Base-by-base conservation (phyloP, 2,888 invertebrate genomes). In the Melikaiella ostensackeni region DNA sequence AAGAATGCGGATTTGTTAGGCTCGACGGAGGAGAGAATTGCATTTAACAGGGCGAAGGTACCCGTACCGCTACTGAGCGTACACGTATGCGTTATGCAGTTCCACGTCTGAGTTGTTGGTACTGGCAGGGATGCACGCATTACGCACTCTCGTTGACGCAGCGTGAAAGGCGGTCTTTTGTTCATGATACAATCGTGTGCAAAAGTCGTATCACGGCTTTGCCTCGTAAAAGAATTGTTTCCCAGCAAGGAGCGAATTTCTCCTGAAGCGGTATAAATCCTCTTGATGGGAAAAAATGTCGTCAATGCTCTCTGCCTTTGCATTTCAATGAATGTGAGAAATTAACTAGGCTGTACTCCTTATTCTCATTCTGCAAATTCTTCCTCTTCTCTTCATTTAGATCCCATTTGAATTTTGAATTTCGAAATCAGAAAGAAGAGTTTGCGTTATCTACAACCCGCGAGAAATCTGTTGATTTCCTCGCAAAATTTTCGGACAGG, bases 61-160 rank as follows among this genome's bases (percentile, higher is more conserved):
- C 19, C n/a, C 16, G 42, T 42, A 35, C 38, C 59, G 66, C 33
- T 57, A 57, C 57, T 66, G 57, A 70, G 33, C 7, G 24, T 75
- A 16, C 30, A 30, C 66, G 46, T 24, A 50, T 30, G 30, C 73
- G 57, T 38, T 46, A 66, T n/a, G 42, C 33, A 55, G 66, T 59
- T 66, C 38, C 74, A 66, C 63, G 70, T 70, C 27, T 30, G 64
- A 42, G 62, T 66, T 75, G 42, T 61, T 70, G 62, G 64, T 57
- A 64, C 74, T 79, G 70, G 74, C 75, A 73, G 61, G 76, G 74
- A 24, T 77, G 79, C 77, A 75, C 76, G 74, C 77, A 70, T 80
- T 75, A 76, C 75, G 30, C 46, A 70, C 50, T 70, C 27, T 42
- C 30, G 50, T 70, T 74, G 74, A 66, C 74, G 59, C 78, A 57